These are phyloP conservation scores for Homalodisca vitripennis DNA, from an alignment of 1,140 invertebrate species.

Conservation along the genomic window DNA sequence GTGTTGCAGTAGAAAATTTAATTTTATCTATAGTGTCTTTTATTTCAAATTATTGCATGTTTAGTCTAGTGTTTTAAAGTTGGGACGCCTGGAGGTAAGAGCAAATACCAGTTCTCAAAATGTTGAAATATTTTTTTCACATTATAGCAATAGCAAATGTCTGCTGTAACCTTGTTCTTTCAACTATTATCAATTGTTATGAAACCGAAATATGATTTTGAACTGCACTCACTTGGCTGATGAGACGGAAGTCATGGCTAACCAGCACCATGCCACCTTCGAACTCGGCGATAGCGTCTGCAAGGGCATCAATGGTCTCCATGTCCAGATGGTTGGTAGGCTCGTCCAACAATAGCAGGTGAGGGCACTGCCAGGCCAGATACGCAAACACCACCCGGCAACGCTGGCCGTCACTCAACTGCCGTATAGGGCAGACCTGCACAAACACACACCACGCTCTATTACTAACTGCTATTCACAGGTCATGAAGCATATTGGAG, in stretches of 20 bases:
- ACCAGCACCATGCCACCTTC: constrained; percentile 97
- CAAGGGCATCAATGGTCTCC: constrained; percentile 98
- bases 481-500: too few relatives aligned
- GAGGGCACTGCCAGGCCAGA: constrained; percentile 92
- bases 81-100: background rate
- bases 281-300: constrained; percentile 97
- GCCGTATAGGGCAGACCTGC: constrained; percentile 93
- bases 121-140: background rate
- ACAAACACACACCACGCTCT: too few relatives aligned
- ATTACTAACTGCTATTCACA: too few relatives aligned
- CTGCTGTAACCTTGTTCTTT: background rate
- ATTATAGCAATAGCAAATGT: background rate
- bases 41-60: too few relatives aligned
- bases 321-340: constrained; percentile 99
- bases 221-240: constrained; percentile 79
- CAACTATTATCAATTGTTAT: background rate
- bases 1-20: too few relatives aligned
- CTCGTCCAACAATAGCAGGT: constrained; percentile 93
- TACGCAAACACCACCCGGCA: constrained; percentile 99
- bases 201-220: background rate
- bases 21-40: too few relatives aligned
- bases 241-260: constrained; percentile 97
- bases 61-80: too few relatives aligned
- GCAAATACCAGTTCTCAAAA: background rate
- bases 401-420: constrained; percentile 96